Percentiles rank a stretch among this genome's conserved stretches.
Evolutionary conservation across 1,140 invertebrate species (phyloP).

Genomic region (Ctenoplectra terminalis): DNA sequence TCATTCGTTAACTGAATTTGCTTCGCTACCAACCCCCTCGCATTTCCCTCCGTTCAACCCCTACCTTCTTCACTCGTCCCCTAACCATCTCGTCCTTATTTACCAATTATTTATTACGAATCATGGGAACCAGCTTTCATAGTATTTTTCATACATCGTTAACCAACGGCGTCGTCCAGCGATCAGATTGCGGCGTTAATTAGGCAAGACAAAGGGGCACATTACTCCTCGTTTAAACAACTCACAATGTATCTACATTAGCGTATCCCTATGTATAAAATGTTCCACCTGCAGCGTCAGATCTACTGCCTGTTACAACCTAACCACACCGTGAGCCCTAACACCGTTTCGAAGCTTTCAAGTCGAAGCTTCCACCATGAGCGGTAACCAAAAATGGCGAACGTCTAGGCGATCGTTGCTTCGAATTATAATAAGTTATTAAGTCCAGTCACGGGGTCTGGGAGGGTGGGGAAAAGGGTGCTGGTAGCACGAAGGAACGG

Average conservation of each 20-base stretch:
- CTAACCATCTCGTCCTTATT: background rate
- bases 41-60: constrained; percentile 1
- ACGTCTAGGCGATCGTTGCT: constrained; percentile 27
- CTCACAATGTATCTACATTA: background rate
- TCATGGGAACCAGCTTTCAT: background rate
- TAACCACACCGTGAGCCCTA: background rate
- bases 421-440: constrained; percentile 77
- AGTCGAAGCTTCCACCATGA: background rate
- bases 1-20: constrained; percentile 25
- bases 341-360: background rate
- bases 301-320: background rate
- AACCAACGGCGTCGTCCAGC: background rate
- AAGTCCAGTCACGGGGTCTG: constrained; percentile 54
- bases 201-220: background rate
- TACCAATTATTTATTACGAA: constrained; percentile 28
- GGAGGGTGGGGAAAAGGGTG: background rate
- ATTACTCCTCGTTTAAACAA: constrained; percentile 18
- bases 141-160: background rate
- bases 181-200: constrained; percentile 18
- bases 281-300: constrained; percentile 25
- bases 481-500: constrained; percentile 33
- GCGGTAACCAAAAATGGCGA: constrained; percentile 20
- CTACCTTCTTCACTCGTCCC: background rate
- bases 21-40: background rate
- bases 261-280: background rate